Evolutionary conservation across 2,797 vertebrate genomes (phyloP).

Genomic region (Silurus lanzhouensis): DNA sequence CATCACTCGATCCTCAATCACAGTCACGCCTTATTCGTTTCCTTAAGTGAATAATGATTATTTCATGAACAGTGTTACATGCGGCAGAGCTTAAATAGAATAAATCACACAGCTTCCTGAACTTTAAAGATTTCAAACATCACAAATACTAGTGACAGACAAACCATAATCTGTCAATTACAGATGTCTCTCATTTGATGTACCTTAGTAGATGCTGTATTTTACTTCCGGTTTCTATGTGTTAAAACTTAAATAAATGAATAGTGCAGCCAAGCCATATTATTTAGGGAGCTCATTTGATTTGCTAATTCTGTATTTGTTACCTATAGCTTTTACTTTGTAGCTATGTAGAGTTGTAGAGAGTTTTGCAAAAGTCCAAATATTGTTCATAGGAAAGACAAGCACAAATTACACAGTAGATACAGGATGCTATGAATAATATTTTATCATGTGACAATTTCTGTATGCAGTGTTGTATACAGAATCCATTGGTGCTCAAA

Average conservation of each 20-base stretch:
- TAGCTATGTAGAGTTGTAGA: not conserved
- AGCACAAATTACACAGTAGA: not conserved
- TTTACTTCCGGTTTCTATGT: not conserved
- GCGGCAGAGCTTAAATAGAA: not conserved
- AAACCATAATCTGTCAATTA: not conserved
- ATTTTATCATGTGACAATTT: not conserved
- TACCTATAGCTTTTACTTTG: too few species aligned
- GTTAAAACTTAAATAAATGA: not conserved
- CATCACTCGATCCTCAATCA: not conserved
- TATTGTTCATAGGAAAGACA: not conserved
- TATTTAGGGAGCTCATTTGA: not conserved
- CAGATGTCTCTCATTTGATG: not conserved
- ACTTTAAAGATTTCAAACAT: not conserved
- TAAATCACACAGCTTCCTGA: not conserved
- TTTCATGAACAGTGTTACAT: constrained; percentile 24
- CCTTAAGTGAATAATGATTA: constrained; percentile 28
- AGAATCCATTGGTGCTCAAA: not conserved
- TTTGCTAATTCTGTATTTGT: not conserved
- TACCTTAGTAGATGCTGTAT: not conserved
- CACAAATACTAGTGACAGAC: not conserved
- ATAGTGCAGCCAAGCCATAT: not conserved
- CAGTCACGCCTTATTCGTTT: constrained; percentile 23
- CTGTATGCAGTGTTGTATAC: not conserved
- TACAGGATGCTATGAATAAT: not conserved
- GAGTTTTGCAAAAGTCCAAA: not conserved